Evolutionary conservation across 1,140 invertebrate genomes (phyloP).

Genomic region (Battus philenor): DNA sequence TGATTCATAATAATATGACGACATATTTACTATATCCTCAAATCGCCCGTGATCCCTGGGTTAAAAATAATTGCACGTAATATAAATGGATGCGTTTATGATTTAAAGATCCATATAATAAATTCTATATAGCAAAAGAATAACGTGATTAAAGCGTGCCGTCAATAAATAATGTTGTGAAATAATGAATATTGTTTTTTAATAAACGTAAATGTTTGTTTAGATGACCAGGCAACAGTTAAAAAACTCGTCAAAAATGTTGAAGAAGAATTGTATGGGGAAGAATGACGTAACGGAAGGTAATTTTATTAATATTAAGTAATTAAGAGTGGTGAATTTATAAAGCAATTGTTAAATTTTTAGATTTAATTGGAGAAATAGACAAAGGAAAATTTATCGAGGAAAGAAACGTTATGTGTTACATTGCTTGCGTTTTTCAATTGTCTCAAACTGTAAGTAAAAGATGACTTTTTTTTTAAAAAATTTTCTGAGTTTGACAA

Average conservation of each 20-base stretch:
- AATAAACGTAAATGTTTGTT: not conserved
- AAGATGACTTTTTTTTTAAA: not conserved
- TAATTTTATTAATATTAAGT: conserved; percentile 16
- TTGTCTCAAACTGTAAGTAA: conserved; percentile 51
- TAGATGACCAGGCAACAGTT: conserved; percentile 55
- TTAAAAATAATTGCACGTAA: too few relatives aligned
- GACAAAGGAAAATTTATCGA: conserved; percentile 53
- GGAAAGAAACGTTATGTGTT: conserved; percentile 48
- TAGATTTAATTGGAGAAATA: conserved; percentile 46
- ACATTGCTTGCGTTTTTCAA: conserved; percentile 61
- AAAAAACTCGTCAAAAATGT: conserved; percentile 50
- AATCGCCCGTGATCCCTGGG: too few relatives aligned
- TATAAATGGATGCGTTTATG: too few relatives aligned
- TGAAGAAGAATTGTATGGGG: conserved; percentile 53
- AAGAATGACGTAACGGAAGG: conserved; percentile 55
- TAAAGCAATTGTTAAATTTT: conserved; percentile 12
- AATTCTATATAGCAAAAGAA: too few relatives aligned
- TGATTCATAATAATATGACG: too few relatives aligned
- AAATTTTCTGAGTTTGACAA: too few relatives aligned
- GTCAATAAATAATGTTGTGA: too few relatives aligned
- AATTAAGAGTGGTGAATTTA: not conserved
- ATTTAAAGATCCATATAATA: too few relatives aligned
- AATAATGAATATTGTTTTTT: too few relatives aligned
- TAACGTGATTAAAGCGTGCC: too few relatives aligned
- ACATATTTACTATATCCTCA: too few relatives aligned